A percentile compares a stretch with the other conserved stretches of the same genome.
These are phyloP conservation scores for Lithophane leautieri DNA, from an alignment of 2,888 invertebrate species.

Conservation along the genomic window DNA sequence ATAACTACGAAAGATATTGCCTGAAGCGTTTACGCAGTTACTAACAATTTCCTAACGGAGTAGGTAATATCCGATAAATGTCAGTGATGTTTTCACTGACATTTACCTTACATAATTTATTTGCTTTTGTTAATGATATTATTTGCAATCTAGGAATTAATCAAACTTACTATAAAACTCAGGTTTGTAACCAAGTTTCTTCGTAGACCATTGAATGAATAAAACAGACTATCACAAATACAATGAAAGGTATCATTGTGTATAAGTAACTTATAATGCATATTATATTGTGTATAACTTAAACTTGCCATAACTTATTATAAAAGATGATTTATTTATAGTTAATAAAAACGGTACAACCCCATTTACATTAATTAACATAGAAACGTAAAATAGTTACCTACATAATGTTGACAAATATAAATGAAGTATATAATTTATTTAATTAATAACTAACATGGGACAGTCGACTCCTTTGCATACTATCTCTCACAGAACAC, in stretches of 20 bases:
- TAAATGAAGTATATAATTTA: not conserved
- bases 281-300: too few species aligned
- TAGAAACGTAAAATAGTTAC: not conserved
- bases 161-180: too few species aligned
- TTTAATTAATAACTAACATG: not conserved
- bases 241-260: not conserved
- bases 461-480: not conserved
- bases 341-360: too few species aligned
- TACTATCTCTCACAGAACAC: not conserved
- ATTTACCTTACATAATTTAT: constrained; percentile 6
- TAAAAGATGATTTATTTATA: not conserved
- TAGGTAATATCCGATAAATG: constrained; percentile 18
- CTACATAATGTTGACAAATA: too few species aligned
- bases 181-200: too few species aligned
- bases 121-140: constrained; percentile 4
- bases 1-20: not conserved
- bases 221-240: not conserved
- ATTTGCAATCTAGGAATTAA: not conserved
- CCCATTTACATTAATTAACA: not conserved
- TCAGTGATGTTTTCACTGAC: constrained; percentile 12
- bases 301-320: not conserved
- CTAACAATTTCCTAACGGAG: constrained; percentile 1
- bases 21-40: not conserved
- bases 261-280: too few species aligned
- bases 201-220: not conserved